A percentile compares a stretch with the other conserved stretches of the same genome.
phyloP scores from a whole-genome alignment of 2,888 invertebrate genomes.

The Neoitamus cyanurus region DNA sequence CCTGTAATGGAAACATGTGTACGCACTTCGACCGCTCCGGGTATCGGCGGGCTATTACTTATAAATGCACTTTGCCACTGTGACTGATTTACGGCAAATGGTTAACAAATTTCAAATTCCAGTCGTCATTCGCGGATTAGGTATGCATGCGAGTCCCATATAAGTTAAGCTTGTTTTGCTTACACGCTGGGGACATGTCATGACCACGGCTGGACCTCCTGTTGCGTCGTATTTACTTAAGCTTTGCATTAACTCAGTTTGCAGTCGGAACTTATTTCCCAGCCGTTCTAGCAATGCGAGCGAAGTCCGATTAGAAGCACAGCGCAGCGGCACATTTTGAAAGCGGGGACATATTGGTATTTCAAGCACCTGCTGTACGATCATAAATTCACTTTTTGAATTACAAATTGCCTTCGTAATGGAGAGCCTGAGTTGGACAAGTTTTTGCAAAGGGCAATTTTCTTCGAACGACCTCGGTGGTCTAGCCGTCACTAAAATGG shows the following conservation, averaged over 20 bases:
- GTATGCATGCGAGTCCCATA: not conserved
- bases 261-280: not conserved
- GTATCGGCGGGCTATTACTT: not conserved
- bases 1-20: not conserved
- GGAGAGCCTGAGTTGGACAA: not conserved
- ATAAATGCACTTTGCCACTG: not conserved
- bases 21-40: not conserved
- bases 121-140: not conserved
- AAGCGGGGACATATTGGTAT: not conserved
- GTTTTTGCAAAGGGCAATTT: not conserved
- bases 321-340: not conserved
- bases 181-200: not conserved
- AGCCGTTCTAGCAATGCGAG: not conserved
- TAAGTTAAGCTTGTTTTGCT: not conserved
- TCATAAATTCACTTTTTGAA: not conserved
- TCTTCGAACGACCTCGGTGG: not conserved
- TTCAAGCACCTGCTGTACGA: not conserved
- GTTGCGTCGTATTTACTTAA: not conserved
- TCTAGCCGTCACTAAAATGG: not conserved
- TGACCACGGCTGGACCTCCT: not conserved
- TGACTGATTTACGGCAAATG: not conserved
- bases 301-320: not conserved
- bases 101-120: not conserved
- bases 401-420: not conserved
- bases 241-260: not conserved